A percentile compares a stretch with the other conserved stretches of the same genome.
These are phyloP conservation scores for Chiloscyllium punctatum DNA, from an alignment of 2,797 vertebrate species.

Conservation along the genomic window DNA sequence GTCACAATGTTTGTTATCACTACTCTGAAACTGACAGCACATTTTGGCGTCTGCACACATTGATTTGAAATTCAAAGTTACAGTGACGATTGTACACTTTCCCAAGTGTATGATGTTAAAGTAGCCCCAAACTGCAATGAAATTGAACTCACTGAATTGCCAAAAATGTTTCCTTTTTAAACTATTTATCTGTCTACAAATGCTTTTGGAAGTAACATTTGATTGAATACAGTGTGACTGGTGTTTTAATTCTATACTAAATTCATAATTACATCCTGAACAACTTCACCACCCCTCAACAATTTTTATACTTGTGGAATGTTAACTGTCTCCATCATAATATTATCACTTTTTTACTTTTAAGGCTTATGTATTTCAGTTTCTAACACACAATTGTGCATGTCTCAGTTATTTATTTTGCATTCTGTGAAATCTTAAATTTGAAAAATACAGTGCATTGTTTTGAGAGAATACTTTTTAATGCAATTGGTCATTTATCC, in stretches of 20 bases:
- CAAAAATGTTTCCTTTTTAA: not conserved
- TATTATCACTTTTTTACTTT: not conserved
- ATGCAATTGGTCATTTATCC: not conserved
- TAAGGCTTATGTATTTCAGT: not conserved
- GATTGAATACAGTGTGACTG: not conserved
- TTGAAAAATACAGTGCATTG: not conserved
- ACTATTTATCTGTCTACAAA: not conserved
- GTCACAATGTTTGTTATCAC: too few relatives aligned
- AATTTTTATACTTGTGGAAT: not conserved
- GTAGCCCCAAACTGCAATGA: not conserved
- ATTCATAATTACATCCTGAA: not conserved
- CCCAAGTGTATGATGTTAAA: not conserved
- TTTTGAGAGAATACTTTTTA: not conserved
- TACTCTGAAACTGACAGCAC: not conserved
- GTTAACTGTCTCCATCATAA: not conserved
- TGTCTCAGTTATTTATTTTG: not conserved
- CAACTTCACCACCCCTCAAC: not conserved
- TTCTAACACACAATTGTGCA: not conserved
- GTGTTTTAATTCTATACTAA: not conserved
- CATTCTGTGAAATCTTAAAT: not conserved
- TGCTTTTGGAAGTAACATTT: not conserved
- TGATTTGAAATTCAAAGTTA: not conserved
- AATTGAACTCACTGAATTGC: not conserved
- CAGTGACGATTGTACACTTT: not conserved
- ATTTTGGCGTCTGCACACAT: not conserved